Evolutionary conservation across 2,113 vertebrate genomes (phyloP).

Genomic region (Haliaeetus leucogaster): DNA sequence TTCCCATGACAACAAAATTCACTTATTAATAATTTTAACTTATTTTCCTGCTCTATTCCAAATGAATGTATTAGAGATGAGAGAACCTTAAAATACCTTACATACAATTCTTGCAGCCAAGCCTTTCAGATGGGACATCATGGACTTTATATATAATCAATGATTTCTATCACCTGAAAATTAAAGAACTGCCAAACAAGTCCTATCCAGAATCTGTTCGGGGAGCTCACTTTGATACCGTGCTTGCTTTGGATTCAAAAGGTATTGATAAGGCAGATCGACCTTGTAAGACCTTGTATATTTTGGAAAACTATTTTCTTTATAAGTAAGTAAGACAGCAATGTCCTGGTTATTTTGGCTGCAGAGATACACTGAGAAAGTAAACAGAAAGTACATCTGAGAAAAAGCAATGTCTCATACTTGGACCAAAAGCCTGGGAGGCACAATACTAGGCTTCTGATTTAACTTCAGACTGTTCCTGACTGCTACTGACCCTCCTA

Average conservation of each 20-base stretch:
- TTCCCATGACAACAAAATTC: conserved; percentile 68
- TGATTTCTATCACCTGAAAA: conserved; percentile 9
- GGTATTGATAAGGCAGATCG: not conserved
- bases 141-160: not conserved
- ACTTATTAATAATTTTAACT: conserved; percentile 65
- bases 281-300: not conserved
- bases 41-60: conserved; percentile 35
- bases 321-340: not conserved
- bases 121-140: not conserved
- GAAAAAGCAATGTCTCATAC: not conserved
- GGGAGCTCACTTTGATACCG: not conserved
- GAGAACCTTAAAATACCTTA: conserved; percentile 38
- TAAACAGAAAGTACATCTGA: not conserved
- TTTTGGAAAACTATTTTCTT: not conserved
- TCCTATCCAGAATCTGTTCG: not conserved
- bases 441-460: not conserved
- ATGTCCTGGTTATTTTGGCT: not conserved
- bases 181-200: not conserved
- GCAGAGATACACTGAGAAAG: not conserved
- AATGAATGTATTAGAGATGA: conserved; percentile 23
- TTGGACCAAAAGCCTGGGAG: not conserved
- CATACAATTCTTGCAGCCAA: not conserved
- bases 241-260: not conserved
- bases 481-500: not conserved
- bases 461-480: not conserved